Conservation (phyloP, 2,113 vertebrate species). For the Entelurus aequoreus region DNA sequence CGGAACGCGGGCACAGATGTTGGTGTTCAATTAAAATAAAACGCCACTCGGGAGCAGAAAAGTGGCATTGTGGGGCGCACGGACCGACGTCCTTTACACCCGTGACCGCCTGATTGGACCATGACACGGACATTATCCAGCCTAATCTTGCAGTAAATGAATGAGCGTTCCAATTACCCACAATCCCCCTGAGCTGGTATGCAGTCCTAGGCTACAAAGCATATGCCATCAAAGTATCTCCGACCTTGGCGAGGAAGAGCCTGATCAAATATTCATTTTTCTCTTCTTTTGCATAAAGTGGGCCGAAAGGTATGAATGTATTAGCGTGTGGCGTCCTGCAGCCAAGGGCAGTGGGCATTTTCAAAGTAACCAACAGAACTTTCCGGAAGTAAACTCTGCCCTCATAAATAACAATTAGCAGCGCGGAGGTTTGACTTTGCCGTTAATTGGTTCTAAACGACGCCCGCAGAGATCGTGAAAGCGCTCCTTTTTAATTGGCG, state of each 20-base stretch:
- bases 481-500: conserved; percentile 27
- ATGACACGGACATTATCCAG: conserved; percentile 70
- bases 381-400: conserved; percentile 41
- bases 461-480: conserved; percentile 10
- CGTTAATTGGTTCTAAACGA: conserved; percentile 52
- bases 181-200: neutral
- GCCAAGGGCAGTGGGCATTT: conserved; percentile 55
- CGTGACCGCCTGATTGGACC: conserved; percentile 55
- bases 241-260: conserved; percentile 41
- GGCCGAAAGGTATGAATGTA: conserved; percentile 61
- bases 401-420: conserved; percentile 64
- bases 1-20: conserved; percentile 54
- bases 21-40: conserved; percentile 57
- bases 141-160: conserved; percentile 71
- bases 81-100: conserved; percentile 38
- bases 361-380: conserved; percentile 44
- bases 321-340: conserved; percentile 40
- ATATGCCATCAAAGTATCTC: conserved; percentile 9
- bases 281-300: conserved; percentile 61
- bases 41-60: conserved; percentile 44
- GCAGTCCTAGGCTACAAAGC: conserved; percentile 9
- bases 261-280: conserved; percentile 57
- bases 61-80: conserved; percentile 20
- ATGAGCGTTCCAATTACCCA: conserved; percentile 63
- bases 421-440: conserved; percentile 49